Conservation (phyloP, 2,888 invertebrate genomes). For the Onchidella celtica region DNA sequence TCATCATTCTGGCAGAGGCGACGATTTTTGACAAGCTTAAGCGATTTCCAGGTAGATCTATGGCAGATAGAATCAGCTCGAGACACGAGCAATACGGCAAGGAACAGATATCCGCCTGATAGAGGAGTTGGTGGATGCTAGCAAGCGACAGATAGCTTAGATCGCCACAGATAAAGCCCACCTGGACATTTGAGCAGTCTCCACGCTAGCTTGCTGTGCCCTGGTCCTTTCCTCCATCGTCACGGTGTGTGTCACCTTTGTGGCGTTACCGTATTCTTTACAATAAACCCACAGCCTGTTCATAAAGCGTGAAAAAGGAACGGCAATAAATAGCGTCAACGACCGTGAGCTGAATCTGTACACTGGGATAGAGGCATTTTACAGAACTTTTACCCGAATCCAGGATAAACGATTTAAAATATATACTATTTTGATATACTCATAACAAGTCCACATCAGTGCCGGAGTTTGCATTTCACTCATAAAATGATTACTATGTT, state of each 20-base stretch:
- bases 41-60: slow-evolving; percentile 14
- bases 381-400: too few relatives aligned
- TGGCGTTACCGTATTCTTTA: slow-evolving; percentile 3
- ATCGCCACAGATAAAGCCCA: background rate
- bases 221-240: background rate
- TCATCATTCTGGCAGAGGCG: too few relatives aligned
- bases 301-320: too few relatives aligned
- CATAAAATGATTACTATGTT: too few relatives aligned
- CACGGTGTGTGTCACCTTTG: background rate
- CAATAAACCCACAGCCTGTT: background rate
- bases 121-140: background rate
- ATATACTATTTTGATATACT: too few relatives aligned
- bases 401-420: too few relatives aligned
- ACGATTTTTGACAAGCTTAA: slow-evolving; percentile 21
- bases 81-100: slow-evolving; percentile 15
- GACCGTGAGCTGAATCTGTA: too few relatives aligned
- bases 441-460: too few relatives aligned
- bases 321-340: too few relatives aligned
- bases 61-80: background rate
- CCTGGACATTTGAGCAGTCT: background rate
- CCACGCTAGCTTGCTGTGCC: too few relatives aligned
- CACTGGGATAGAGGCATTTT: too few relatives aligned
- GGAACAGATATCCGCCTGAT: slow-evolving; percentile 19
- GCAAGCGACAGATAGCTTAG: background rate
- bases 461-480: too few relatives aligned